These are phyloP conservation scores for Muntiacus reevesi DNA, from an alignment of 2,113 vertebrate genomes.

Conservation along the genomic window DNA sequence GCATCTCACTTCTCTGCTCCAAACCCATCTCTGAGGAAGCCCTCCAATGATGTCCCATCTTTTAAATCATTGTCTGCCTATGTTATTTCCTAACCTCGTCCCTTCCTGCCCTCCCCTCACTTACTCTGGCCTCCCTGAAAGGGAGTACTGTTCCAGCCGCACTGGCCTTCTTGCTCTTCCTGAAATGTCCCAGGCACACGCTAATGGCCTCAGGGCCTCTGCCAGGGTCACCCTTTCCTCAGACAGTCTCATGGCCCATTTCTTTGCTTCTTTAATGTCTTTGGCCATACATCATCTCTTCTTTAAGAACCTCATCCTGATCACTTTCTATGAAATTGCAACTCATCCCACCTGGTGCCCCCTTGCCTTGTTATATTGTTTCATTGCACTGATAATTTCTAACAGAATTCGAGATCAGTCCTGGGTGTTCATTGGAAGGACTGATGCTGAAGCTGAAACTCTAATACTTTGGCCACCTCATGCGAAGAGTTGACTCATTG, in stretches of 20 bases:
- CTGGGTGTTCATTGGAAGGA: too few relatives aligned
- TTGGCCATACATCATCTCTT: background rate
- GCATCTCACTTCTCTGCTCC: background rate
- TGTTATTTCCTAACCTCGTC: background rate
- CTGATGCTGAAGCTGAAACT: too few relatives aligned
- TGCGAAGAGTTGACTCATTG: too few relatives aligned
- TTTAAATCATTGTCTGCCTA: background rate
- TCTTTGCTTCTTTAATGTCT: background rate
- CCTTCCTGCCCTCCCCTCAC: too few relatives aligned
- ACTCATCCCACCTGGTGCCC: background rate
- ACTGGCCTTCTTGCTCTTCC: background rate
- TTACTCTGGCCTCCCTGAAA: background rate
- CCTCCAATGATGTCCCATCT: background rate
- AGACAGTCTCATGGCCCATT: background rate
- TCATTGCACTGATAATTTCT: background rate
- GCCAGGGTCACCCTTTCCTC: background rate
- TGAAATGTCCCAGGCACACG: background rate
- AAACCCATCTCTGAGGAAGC: background rate
- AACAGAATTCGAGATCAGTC: background rate
- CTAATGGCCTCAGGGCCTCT: background rate
- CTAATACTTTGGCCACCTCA: too few relatives aligned
- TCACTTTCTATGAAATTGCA: background rate
- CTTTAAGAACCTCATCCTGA: background rate
- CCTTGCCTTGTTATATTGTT: background rate
- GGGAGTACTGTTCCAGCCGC: accelerated